These are phyloP conservation scores for Phanerotoma sp. DNA, from an alignment of 2,888 invertebrate genomes.

Conservation along the genomic window DNA sequence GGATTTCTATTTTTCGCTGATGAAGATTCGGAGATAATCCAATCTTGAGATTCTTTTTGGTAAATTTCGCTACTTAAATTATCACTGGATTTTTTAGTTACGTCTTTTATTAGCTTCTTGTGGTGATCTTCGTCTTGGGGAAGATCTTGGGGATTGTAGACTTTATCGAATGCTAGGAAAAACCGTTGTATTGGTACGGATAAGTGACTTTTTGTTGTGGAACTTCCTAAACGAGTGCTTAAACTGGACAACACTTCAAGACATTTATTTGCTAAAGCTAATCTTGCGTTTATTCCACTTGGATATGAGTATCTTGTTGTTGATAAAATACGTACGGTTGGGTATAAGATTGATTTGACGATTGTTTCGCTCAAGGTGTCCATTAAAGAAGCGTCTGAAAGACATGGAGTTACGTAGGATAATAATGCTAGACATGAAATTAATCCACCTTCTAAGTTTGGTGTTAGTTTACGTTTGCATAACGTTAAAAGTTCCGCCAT, in stretches of 20 bases:
- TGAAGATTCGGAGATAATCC: conserved; percentile 28
- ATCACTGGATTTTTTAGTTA: conserved; percentile 18
- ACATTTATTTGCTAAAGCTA: conserved; percentile 77
- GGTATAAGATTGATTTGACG: conserved; percentile 79
- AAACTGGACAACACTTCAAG: conserved; percentile 80
- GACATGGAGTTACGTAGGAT: conserved; percentile 76
- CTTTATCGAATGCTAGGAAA: conserved; percentile 80
- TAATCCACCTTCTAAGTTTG: conserved; percentile 84
- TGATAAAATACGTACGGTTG: conserved; percentile 77
- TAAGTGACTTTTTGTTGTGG: conserved; percentile 74
- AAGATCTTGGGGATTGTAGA: conserved; percentile 53
- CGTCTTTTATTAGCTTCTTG: not conserved
- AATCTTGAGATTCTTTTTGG: conserved; percentile 22
- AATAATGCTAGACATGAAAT: conserved; percentile 81
- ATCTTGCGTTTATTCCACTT: conserved; percentile 73
- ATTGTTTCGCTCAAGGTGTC: conserved; percentile 86
- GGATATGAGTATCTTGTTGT: conserved; percentile 81
- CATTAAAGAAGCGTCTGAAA: conserved; percentile 83
- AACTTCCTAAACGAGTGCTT: conserved; percentile 73
- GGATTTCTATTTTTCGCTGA: conserved; percentile 27
- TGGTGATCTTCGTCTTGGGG: conserved; percentile 22
- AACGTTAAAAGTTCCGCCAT: conserved; percentile 82
- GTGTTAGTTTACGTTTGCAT: conserved; percentile 77
- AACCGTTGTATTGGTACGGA: conserved; percentile 71
- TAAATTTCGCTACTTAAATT: conserved; percentile 17